Evolutionary conservation across 2,113 vertebrate genomes (phyloP).

Genomic region (Crypturellus undulatus): DNA sequence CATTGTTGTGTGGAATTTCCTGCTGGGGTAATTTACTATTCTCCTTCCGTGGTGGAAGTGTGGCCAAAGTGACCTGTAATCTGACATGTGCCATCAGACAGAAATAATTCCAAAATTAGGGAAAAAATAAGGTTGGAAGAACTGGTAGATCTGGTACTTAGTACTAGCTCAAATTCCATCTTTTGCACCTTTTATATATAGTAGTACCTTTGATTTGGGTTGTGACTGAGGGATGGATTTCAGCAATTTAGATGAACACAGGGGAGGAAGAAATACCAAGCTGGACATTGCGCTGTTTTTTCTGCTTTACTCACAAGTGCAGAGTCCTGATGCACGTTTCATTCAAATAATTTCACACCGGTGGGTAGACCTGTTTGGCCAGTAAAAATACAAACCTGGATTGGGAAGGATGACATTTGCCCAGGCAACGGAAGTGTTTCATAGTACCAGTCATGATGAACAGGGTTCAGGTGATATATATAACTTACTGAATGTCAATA

Average conservation of each 20-base stretch:
- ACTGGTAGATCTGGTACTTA: not conserved
- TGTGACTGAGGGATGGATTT: not conserved
- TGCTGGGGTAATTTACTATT: not conserved
- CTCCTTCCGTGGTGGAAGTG: not conserved
- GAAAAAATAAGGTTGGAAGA: not conserved
- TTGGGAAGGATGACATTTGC: no score
- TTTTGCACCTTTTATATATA: not conserved
- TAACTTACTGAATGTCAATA: not conserved
- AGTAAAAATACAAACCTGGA: no score
- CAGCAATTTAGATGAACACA: not conserved
- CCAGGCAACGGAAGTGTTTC: no score
- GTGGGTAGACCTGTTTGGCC: constrained; percentile 14
- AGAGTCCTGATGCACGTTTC: not conserved
- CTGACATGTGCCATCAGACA: not conserved
- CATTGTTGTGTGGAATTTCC: not conserved
- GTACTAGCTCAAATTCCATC: not conserved
- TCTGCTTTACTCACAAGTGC: not conserved
- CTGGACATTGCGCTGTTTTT: not conserved
- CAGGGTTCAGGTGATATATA: not conserved
- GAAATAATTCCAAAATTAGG: not conserved
- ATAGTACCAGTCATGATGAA: not conserved
- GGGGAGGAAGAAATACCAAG: not conserved
- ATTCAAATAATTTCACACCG: constrained; percentile 8
- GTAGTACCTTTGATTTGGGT: not conserved
- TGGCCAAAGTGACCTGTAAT: not conserved